Conservation (phyloP, 2,797 vertebrate genomes). For the Acipenser ruthenus region DNA sequence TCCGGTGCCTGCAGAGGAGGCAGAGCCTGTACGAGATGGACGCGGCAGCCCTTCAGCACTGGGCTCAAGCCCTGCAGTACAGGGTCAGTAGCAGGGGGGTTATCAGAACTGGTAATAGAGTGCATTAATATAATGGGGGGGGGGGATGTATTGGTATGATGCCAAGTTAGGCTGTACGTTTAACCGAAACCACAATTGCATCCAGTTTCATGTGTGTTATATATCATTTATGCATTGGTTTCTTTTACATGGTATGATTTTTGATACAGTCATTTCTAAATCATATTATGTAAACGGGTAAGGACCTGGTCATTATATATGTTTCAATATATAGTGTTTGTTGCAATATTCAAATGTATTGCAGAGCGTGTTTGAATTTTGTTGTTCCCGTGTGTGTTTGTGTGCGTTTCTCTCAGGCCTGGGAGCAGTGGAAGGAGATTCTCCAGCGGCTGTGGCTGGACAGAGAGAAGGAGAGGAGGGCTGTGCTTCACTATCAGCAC, state of each 20-base stretch:
- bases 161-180: no score
- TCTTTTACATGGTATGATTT: no score
- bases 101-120: not conserved
- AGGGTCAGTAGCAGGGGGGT: conserved; percentile 49
- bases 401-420: conserved; percentile 53
- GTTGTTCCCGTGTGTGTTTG: conserved; percentile 2
- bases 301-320: no score
- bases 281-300: no score
- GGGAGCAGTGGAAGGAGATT: conserved; percentile 64
- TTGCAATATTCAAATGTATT: no score
- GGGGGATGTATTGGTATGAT: no score
- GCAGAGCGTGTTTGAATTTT: not conserved
- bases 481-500: conserved; percentile 41
- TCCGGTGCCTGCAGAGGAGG: conserved; percentile 17
- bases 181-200: no score
- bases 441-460: conserved; percentile 36
- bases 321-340: no score
- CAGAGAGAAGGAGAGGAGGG: conserved; percentile 48
- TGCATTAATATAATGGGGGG: not conserved
- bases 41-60: conserved; percentile 45
- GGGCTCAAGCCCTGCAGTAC: conserved; percentile 47
- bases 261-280: no score
- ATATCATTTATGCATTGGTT: no score
- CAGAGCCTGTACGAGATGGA: conserved; percentile 29
- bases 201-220: no score